A percentile compares a stretch with the other conserved stretches of the same genome.
Conservation (phyloP, 2,113 vertebrate species). For the Ochotona princeps region DNA sequence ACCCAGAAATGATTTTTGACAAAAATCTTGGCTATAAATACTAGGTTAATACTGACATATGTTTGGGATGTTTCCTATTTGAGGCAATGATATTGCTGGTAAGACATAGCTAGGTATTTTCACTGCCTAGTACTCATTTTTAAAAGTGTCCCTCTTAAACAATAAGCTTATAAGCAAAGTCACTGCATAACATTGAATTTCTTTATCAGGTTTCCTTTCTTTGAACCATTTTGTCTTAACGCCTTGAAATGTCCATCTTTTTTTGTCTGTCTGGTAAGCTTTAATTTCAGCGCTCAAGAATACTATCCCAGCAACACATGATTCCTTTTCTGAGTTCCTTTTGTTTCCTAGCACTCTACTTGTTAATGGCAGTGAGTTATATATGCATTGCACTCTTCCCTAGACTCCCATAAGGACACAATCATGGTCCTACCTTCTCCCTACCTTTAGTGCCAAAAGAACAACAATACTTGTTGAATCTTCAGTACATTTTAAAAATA, state of each 20-base stretch:
- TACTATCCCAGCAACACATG: not conserved
- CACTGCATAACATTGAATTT: not conserved
- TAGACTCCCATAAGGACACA: not conserved
- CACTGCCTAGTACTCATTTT: conserved; percentile 29
- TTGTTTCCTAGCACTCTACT: not conserved
- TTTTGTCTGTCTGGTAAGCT: conserved; percentile 4
- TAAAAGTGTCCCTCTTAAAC: not conserved
- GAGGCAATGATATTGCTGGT: not conserved
- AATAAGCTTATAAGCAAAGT: conserved; percentile 33
- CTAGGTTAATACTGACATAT: conserved; percentile 12
- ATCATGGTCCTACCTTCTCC: not conserved
- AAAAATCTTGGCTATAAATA: not conserved
- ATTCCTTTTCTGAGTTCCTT: not conserved
- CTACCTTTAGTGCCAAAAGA: not conserved
- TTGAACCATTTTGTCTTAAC: not conserved
- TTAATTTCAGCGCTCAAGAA: not conserved
- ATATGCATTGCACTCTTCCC: not conserved
- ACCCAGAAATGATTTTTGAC: conserved; percentile 43
- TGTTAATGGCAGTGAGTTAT: not conserved
- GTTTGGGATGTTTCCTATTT: not conserved
- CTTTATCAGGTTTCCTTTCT: not conserved
- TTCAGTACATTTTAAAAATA: not conserved
- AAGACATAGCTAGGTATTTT: not conserved
- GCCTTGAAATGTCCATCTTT: not conserved
- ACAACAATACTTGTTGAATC: not conserved